These are phyloP conservation scores for Melanotaenia trifasciata DNA, from an alignment of 2,797 vertebrate genomes.

Conservation along the genomic window DNA sequence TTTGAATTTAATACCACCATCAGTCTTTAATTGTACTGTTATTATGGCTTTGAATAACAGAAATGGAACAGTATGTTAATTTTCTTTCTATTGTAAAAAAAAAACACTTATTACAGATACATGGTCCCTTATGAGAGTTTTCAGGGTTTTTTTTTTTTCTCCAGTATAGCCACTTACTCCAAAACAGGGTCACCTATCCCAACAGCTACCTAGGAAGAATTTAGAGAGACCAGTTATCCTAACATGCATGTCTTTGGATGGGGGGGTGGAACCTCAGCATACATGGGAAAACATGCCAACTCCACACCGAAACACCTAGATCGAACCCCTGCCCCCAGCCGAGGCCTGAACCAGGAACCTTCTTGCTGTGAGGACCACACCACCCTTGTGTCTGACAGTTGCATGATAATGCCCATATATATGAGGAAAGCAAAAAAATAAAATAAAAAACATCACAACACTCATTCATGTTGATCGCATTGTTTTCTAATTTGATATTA, in stretches of 20 bases:
- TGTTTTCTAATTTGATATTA: conserved; percentile 37
- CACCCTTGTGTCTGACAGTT: conserved; percentile 6
- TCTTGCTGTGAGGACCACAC: no score
- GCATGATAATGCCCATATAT: conserved; percentile 17
- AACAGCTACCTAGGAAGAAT: no score
- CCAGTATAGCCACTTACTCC: no score
- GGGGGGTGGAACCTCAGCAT: no score
- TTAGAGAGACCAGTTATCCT: no score
- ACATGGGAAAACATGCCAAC: no score
- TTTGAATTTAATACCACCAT: no score
- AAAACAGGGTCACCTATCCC: no score
- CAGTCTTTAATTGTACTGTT: not conserved
- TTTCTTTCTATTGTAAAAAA: conserved; percentile 8
- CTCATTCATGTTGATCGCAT: conserved; percentile 14
- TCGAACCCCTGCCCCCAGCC: no score
- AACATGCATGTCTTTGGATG: no score
- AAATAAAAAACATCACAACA: not conserved
- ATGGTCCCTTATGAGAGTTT: conserved; percentile 1
- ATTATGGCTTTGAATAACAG: not conserved
- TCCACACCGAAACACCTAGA: no score
- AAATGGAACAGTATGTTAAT: not conserved
- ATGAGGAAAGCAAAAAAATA: not conserved
- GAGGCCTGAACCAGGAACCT: no score
- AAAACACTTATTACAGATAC: not conserved
- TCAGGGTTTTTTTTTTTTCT: not conserved